Percentiles rank a stretch among this genome's conserved stretches.
phyloP scores from a whole-genome alignment of 2,888 invertebrate species.

The Melanotus villosus region DNA sequence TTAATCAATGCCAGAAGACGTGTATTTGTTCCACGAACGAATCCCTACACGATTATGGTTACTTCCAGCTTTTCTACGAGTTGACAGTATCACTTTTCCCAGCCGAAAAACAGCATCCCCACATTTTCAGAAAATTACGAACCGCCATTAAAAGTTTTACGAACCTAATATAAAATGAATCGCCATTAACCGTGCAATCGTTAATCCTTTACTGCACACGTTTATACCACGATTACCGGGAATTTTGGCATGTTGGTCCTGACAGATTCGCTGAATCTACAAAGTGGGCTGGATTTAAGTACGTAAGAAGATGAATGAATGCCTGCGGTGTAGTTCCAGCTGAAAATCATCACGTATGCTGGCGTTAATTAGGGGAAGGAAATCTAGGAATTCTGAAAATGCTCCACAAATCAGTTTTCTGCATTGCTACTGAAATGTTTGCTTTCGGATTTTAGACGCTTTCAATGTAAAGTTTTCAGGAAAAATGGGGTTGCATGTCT shows the following conservation, averaged over 20 bases:
- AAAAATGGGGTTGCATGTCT: no score
- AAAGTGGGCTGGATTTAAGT: background rate
- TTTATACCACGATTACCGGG: background rate
- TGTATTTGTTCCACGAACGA: constrained; percentile 29
- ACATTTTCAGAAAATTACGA: no score
- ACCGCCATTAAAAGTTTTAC: constrained; percentile 2
- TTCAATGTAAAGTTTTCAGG: no score
- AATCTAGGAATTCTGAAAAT: no score
- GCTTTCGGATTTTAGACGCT: no score
- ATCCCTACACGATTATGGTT: constrained; percentile 14
- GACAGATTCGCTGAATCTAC: background rate
- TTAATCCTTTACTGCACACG: constrained; percentile 10
- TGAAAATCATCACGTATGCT: no score
- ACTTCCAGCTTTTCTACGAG: background rate
- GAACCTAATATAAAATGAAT: constrained; percentile 16
- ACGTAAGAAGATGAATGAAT: background rate
- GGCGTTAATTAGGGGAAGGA: no score
- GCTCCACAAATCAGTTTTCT: no score
- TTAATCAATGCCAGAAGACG: constrained; percentile 42
- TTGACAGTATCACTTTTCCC: constrained; percentile 4
- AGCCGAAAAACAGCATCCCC: background rate
- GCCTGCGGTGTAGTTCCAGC: no score
- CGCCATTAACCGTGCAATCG: constrained; percentile 11
- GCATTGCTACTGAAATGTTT: no score
- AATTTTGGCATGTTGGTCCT: background rate